These are phyloP conservation scores for Brachionus calyciflorus DNA, from an alignment of 1,140 invertebrate genomes.

Conservation along the genomic window DNA sequence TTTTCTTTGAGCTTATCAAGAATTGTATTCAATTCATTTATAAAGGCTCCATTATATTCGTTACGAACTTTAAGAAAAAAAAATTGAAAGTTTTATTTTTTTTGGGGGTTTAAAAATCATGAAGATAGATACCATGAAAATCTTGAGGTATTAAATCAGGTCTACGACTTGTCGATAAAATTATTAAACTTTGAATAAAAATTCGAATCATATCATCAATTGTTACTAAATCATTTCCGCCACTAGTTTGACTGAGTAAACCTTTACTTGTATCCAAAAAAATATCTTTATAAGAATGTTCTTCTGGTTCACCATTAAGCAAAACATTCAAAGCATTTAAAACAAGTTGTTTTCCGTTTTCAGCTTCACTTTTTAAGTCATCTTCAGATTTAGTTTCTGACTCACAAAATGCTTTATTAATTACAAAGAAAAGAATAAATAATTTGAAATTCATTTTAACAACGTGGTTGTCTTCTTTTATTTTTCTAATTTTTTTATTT, in stretches of 20 bases:
- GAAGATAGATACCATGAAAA: not conserved
- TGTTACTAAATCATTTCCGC: slow-evolving; percentile 24
- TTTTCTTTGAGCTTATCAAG: slow-evolving; percentile 2
- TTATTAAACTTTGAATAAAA: slow-evolving; percentile 31
- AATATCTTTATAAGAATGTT: slow-evolving; percentile 21
- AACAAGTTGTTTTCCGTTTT: slow-evolving; percentile 3
- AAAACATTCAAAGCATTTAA: slow-evolving; percentile 21
- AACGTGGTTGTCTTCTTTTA: no score
- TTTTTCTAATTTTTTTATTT: no score
- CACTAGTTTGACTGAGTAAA: not conserved
- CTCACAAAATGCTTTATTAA: not conserved
- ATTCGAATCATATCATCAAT: slow-evolving; percentile 29
- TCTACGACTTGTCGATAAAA: not conserved
- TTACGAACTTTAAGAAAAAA: not conserved
- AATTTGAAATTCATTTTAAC: not conserved
- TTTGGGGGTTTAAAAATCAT: not conserved
- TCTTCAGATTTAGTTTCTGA: not conserved
- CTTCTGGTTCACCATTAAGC: not conserved
- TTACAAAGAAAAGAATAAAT: not conserved
- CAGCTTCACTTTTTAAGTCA: not conserved
- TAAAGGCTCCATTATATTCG: not conserved
- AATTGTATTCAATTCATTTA: not conserved
- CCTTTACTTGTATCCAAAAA: slow-evolving; percentile 41
- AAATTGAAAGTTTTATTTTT: no score
- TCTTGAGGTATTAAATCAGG: slow-evolving; percentile 31